These are phyloP conservation scores for Microtus richardsoni DNA, from an alignment of 2,113 vertebrate species.

Conservation along the genomic window DNA sequence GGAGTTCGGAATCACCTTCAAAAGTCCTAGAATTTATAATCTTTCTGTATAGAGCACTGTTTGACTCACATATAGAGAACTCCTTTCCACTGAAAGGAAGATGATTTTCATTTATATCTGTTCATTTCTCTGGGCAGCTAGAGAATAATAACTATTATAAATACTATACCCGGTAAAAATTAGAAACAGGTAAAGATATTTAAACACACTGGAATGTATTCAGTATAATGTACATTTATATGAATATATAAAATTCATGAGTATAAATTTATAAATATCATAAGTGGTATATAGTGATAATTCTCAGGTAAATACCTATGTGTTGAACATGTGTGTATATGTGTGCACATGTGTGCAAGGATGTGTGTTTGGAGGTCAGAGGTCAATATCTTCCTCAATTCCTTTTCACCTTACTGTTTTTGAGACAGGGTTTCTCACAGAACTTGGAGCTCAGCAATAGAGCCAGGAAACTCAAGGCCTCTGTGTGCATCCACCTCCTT, in stretches of 20 bases:
- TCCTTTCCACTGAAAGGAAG: neutral
- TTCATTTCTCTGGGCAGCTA: neutral
- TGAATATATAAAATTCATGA: neutral
- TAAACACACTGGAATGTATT: neutral
- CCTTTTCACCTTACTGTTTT: neutral
- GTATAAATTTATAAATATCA: neutral
- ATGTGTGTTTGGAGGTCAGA: neutral
- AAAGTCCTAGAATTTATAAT: constrained; percentile 21
- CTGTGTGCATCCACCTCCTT: neutral
- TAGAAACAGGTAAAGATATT: neutral
- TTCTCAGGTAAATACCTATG: neutral
- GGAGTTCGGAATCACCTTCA: neutral
- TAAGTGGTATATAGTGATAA: neutral
- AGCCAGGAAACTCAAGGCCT: neutral
- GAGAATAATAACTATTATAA: neutral
- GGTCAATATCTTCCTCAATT: neutral
- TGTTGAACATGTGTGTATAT: neutral
- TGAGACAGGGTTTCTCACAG: neutral
- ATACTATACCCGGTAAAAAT: neutral
- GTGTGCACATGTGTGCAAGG: too few relatives aligned
- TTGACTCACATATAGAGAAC: neutral
- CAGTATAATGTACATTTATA: neutral
- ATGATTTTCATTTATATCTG: neutral
- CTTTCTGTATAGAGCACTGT: neutral
- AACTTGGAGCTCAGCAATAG: neutral